Base-by-base conservation (phyloP, 2,888 invertebrate genomes). In the Zele albiditarsus region DNA sequence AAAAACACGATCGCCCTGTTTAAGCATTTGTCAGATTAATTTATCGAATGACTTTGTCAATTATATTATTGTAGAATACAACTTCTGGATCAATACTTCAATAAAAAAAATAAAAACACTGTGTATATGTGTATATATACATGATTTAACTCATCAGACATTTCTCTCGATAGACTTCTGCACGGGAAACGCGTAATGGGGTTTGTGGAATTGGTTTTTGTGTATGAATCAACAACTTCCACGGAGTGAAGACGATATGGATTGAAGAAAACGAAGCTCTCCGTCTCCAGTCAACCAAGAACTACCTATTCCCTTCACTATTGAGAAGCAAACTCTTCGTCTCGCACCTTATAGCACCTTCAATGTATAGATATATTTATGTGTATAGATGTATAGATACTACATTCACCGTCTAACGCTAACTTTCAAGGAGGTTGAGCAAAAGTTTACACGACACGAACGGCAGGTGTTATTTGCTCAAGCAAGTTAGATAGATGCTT, bases 391-490 rank as follows among this genome's bases (percentile, higher is more conserved):
- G n/a, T 28, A 60, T 16, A 25, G 5, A 38, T 23, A 16, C 49
- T 57, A 49, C 49, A 58, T 65, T 49, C 72, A 57, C 58, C 25
- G 65, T 63, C 63, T 57, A 66, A 46, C 65, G 65, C 53, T 58
- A 73, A 73, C 67, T 73, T 73, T 73, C 14, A 63, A 69, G 66
- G 70, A 71, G 73, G 71, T 75, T 75, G 75, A 53, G 75, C 69
- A 69, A 77, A 78, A 77, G 75, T 77, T 78, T 75, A 73, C 78
- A 67, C 75, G 74, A 77, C 77, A 74, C 77, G 78, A 74, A 72
- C 72, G 75, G 74, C 77, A 78, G 75, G 77, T 78, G 78, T 77
- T 77, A 76, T 76, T 76, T 78, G 76, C 76, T 76, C 78, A 38
- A 73, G 68, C 75, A 78, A 76, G 78, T 78, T 77, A 75, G 77